These are phyloP conservation scores for Neomonachus schauinslandi DNA, from an alignment of 2,113 vertebrate species.

Conservation along the genomic window DNA sequence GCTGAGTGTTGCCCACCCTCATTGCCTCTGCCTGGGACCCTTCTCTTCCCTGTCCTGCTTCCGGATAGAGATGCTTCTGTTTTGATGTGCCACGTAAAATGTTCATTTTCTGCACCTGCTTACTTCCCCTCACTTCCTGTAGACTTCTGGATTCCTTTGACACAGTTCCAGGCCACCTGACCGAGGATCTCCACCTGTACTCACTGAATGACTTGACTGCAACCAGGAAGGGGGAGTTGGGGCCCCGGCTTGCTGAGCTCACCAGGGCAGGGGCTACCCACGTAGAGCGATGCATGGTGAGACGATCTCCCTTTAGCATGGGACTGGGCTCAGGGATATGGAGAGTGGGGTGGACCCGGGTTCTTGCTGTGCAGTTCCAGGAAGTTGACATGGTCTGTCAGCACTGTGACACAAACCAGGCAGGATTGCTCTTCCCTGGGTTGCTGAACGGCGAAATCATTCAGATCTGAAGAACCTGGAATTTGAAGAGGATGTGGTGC, in stretches of 20 bases:
- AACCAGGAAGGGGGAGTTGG: constrained; percentile 93
- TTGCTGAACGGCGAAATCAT: not conserved
- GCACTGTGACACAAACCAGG: not conserved
- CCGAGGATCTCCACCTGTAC: constrained; percentile 96
- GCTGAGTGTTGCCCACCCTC: not conserved
- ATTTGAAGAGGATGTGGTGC: not conserved
- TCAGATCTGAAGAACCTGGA: not conserved
- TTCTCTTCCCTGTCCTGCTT: not conserved
- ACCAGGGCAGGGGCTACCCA: constrained; percentile 91
- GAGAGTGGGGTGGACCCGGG: not conserved
- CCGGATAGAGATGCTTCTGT: not conserved
- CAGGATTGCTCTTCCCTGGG: not conserved
- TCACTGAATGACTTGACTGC: constrained; percentile 92
- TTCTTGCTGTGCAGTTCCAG: not conserved
- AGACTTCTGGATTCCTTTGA: constrained; percentile 96
- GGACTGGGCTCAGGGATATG: not conserved
- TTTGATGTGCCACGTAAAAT: too few species aligned
- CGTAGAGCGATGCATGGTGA: constrained; percentile 94
- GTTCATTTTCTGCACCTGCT: not conserved
- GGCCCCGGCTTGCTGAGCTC: constrained; percentile 91
- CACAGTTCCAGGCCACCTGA: constrained; percentile 93
- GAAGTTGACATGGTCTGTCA: not conserved
- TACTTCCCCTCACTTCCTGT: not conserved
- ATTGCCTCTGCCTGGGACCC: not conserved
- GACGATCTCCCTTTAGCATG: constrained; percentile 8